Evolutionary conservation across 2,888 invertebrate genomes (phyloP).

Genomic region (Tyria jacobaeae): DNA sequence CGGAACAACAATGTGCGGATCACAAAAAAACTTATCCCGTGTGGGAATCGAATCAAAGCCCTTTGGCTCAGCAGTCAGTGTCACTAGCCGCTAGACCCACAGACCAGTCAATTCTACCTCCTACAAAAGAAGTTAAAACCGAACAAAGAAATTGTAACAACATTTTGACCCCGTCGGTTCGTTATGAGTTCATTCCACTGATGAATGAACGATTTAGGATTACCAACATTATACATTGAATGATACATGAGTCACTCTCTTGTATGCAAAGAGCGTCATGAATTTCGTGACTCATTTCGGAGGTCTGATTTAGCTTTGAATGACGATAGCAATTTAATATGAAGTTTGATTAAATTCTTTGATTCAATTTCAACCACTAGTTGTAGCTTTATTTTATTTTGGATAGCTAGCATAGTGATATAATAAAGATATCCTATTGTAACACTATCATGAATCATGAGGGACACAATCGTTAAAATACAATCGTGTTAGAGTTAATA

Average conservation of each 20-base stretch:
- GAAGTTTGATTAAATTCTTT: not conserved
- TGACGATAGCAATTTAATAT: not conserved
- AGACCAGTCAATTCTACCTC: not conserved
- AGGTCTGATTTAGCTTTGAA: not conserved
- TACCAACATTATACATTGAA: slow-evolving; percentile 4
- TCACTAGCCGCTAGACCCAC: too few relatives aligned
- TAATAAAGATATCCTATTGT: not conserved
- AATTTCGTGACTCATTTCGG: slow-evolving; percentile 8
- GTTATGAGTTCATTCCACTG: slow-evolving; percentile 15
- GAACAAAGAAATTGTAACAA: slow-evolving; percentile 8
- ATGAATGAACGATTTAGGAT: slow-evolving; percentile 6
- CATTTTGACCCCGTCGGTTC: not conserved
- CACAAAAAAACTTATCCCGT: too few relatives aligned
- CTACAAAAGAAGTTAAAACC: not conserved
- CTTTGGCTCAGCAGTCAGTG: too few relatives aligned
- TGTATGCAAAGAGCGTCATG: slow-evolving; percentile 1
- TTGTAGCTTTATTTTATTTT: not conserved
- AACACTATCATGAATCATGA: not conserved
- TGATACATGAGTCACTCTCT: slow-evolving; percentile 8
- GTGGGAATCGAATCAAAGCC: too few relatives aligned
- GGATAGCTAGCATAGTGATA: not conserved
- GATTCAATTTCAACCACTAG: not conserved
- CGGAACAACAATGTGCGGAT: too few relatives aligned
- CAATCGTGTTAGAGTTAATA: not conserved
- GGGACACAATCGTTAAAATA: not conserved